phyloP scores from a whole-genome alignment of 2,888 invertebrate species.

The Arctia plantaginis region DNA sequence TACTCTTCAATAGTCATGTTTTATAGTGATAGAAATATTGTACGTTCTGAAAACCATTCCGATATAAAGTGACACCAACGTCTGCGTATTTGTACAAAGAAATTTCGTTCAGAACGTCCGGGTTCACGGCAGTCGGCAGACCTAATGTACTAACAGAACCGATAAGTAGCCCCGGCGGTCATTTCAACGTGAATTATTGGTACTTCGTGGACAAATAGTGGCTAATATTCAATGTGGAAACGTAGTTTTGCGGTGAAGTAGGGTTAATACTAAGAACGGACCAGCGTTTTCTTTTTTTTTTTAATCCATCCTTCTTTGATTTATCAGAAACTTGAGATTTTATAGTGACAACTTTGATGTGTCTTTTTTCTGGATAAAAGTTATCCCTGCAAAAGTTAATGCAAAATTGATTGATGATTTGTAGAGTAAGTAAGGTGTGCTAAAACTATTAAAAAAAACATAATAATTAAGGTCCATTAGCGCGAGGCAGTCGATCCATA shows the following conservation, averaged over 20 bases:
- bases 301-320: too few relatives aligned
- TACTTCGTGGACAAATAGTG: slow-evolving; percentile 23
- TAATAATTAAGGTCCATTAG: too few relatives aligned
- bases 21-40: not conserved
- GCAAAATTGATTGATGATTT: too few relatives aligned
- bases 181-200: slow-evolving; percentile 22
- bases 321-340: too few relatives aligned
- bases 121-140: slow-evolving; percentile 10
- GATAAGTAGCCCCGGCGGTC: slow-evolving; percentile 25
- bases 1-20: not conserved
- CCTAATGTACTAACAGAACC: slow-evolving; percentile 25
- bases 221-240: slow-evolving; percentile 16
- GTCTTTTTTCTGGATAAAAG: too few relatives aligned
- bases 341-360: too few relatives aligned
- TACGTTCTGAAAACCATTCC: slow-evolving; percentile 10
- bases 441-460: too few relatives aligned
- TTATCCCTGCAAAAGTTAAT: too few relatives aligned
- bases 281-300: not conserved
- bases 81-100: slow-evolving; percentile 4
- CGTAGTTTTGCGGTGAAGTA: not conserved
- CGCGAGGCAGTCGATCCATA: too few relatives aligned
- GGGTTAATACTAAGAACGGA: not conserved
- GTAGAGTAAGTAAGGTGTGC: too few relatives aligned
- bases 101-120: slow-evolving; percentile 14
- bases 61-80: not conserved